A percentile compares a stretch with the other conserved stretches of the same genome.
These are phyloP conservation scores for Oppia nitens DNA, from an alignment of 1,140 invertebrate species.

Conservation along the genomic window DNA sequence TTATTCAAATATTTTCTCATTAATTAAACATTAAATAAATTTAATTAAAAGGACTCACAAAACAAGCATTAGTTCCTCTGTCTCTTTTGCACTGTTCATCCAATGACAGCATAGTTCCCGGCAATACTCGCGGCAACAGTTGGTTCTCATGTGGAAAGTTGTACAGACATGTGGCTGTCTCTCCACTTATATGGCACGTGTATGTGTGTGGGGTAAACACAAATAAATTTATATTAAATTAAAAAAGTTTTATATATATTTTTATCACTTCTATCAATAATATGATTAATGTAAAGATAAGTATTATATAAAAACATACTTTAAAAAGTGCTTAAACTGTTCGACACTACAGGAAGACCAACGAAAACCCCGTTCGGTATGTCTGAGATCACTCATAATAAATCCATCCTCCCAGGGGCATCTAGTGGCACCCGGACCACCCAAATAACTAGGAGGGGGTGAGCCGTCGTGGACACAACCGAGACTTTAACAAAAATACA, in stretches of 20 bases:
- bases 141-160: conserved; percentile 87
- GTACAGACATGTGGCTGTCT: conserved; percentile 80
- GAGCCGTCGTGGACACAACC: conserved; percentile 88
- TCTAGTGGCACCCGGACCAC: conserved; percentile 82
- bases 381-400: conserved; percentile 84
- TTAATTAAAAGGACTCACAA: conserved; percentile 39
- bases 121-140: conserved; percentile 64
- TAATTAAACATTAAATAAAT: neutral
- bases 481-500: conserved; percentile 7
- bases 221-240: neutral
- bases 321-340: conserved; percentile 86
- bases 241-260: neutral
- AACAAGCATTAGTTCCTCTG: conserved; percentile 74
- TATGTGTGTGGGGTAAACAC: neutral
- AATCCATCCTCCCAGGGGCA: conserved; percentile 90
- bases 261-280: neutral
- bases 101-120: conserved; percentile 70
- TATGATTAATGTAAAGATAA: neutral
- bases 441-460: conserved; percentile 77
- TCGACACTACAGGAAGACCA: conserved; percentile 87
- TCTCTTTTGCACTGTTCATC: conserved; percentile 85
- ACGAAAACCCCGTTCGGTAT: conserved; percentile 81
- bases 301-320: conserved; percentile 41
- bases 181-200: conserved; percentile 56
- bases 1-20: too few species aligned